Evolutionary conservation across 2,888 invertebrate species (phyloP), one percentile per base, ranked within the genome.

Genomic region (Drosophila macrothrix): DNA sequence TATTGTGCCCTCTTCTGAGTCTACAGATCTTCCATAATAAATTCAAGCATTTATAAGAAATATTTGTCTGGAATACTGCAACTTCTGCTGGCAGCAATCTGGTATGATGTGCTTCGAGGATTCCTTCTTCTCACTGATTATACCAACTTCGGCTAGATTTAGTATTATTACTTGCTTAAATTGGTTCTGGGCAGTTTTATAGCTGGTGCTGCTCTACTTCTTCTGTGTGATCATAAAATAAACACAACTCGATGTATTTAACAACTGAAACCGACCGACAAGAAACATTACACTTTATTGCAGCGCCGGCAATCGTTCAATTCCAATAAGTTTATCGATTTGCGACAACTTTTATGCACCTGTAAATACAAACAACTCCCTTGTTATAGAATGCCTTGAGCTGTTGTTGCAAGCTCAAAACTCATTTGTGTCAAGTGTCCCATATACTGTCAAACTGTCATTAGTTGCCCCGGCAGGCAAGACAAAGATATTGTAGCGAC

Each of bases 401-500:
- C 39, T 64, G 39, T 53, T 64, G 39, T 53, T 41, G 46, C 46
- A 22, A 10, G 58, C 33, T 53, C 25, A 55, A 65, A 77, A 58
- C 60, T 43, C 65, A 79, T 80, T 68, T 78, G 54, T 74, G 69
- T 74, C 78, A 74, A 62, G 43, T 75, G 75, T 71, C 66, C 63
- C 28, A 52, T 14, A 50, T 10, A 33, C 76, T 80, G 82, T 79
- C 76, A 76, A 72, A 80, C 55, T 83, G 80, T 79, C 76, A 76
- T 78, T 72, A 63, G 81, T 22, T 46, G 39, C 9, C 25, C 37
- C 16, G 16, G 43, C 28, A 10, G 29, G 4, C 19, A 25, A 22
- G 31, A 22, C 46, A 64, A 10, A 35, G 33, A 62, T 19, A 52
- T 29, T 22, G 43, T 54, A 19, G 33, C 41, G 37, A 56, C n/a